Conservation (phyloP, 2,113 vertebrate genomes). For the Eulemur rufifrons region DNA sequence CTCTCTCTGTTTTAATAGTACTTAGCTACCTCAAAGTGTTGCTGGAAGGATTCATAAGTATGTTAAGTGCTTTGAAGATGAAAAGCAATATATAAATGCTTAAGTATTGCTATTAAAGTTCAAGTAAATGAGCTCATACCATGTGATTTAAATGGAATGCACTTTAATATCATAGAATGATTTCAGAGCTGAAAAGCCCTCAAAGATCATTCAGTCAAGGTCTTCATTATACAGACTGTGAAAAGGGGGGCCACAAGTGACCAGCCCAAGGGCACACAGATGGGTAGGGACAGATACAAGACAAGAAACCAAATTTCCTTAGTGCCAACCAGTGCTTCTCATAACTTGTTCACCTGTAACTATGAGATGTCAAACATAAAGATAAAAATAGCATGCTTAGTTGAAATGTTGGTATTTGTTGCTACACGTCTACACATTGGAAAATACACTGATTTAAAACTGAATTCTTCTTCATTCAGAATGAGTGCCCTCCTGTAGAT, state of each 20-base stretch:
- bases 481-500: not conserved
- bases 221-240: not conserved
- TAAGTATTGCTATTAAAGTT: constrained; percentile 63
- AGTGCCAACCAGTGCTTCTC: not conserved
- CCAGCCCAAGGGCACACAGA: not conserved
- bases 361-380: not conserved
- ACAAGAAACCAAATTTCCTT: not conserved
- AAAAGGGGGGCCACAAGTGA: not conserved
- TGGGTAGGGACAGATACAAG: not conserved
- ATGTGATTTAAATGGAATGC: constrained; percentile 69
- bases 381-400: not conserved
- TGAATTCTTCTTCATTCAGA: constrained; percentile 13
- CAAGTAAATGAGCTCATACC: constrained; percentile 77
- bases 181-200: constrained; percentile 43
- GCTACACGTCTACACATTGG: not conserved
- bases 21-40: constrained; percentile 62
- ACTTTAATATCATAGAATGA: constrained; percentile 30
- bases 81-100: constrained; percentile 74
- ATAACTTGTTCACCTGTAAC: not conserved
- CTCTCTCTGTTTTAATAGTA: constrained; percentile 13
- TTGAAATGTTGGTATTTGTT: not conserved
- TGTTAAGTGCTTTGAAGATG: constrained; percentile 74
- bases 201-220: not conserved
- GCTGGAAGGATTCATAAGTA: constrained; percentile 63
- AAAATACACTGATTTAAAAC: not conserved